Evolutionary conservation across 2,797 vertebrate genomes (phyloP).

Genomic region (Enteromius afrohamiltoni): DNA sequence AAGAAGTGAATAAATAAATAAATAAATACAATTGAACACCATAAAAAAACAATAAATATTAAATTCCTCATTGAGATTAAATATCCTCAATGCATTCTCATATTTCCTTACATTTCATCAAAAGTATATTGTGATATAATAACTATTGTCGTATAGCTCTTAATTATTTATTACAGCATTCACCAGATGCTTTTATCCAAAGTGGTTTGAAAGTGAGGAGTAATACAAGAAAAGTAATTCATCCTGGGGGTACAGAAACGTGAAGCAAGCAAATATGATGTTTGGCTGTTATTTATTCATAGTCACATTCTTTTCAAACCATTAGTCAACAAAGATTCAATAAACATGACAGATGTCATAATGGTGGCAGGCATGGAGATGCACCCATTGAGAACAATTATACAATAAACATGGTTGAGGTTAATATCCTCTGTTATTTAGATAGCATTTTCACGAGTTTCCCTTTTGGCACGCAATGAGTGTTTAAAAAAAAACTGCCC

Average conservation of each 20-base stretch:
- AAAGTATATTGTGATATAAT: neutral
- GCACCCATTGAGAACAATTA: neutral
- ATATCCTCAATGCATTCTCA: neutral
- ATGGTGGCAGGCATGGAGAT: neutral
- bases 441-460: neutral
- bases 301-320: neutral
- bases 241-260: neutral
- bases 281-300: constrained; percentile 2
- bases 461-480: neutral
- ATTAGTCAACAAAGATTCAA: constrained; percentile 7
- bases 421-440: neutral
- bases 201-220: neutral
- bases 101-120: neutral
- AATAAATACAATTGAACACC: neutral
- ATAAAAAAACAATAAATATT: neutral
- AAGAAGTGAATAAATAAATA: neutral
- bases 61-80: neutral
- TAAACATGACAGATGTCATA: constrained; percentile 5
- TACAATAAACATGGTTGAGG: neutral
- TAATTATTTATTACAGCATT: neutral
- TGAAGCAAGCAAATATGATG: neutral
- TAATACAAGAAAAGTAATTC: neutral
- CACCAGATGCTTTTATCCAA: neutral
- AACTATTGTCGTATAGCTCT: neutral
- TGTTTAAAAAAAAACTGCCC: neutral